Conservation (phyloP, 2,888 invertebrate genomes). For the Autographa gamma region DNA sequence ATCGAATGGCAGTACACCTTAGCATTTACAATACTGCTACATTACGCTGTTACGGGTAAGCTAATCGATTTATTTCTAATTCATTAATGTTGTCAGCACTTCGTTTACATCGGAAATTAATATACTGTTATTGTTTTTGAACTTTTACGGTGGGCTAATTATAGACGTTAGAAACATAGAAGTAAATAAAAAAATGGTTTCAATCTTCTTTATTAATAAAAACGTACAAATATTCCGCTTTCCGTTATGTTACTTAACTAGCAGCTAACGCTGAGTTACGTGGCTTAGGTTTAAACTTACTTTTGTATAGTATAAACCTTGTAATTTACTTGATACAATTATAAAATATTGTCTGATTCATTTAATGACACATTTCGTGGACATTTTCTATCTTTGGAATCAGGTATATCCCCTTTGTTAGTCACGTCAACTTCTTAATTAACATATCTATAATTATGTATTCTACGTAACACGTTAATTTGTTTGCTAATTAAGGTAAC, state of each 20-base stretch:
- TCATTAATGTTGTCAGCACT: slow-evolving; percentile 32
- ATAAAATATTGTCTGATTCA: slow-evolving; percentile 14
- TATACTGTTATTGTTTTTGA: slow-evolving; percentile 10
- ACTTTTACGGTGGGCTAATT: slow-evolving; percentile 15
- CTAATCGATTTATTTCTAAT: slow-evolving; percentile 56
- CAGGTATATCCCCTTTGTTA: slow-evolving; percentile 33
- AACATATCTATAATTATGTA: slow-evolving; percentile 3
- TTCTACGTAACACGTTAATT: neutral
- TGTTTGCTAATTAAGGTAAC: neutral
- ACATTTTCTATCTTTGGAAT: slow-evolving; percentile 31
- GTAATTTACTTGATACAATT: too few species aligned
- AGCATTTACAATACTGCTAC: slow-evolving; percentile 42
- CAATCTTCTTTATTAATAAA: neutral
- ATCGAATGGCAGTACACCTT: slow-evolving; percentile 33
- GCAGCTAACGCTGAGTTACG: neutral
- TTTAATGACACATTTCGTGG: slow-evolving; percentile 13
- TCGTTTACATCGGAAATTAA: slow-evolving; percentile 17
- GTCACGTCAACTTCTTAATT: slow-evolving; percentile 18
- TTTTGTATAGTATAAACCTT: neutral
- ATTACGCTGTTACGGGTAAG: slow-evolving; percentile 51
- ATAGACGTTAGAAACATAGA: neutral
- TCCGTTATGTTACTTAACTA: neutral
- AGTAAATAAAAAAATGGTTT: neutral
- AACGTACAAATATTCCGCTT: neutral
- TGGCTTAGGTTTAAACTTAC: neutral